Evolutionary conservation across 2,797 vertebrate genomes (phyloP).

Genomic region (Darevskia nairensis): DNA sequence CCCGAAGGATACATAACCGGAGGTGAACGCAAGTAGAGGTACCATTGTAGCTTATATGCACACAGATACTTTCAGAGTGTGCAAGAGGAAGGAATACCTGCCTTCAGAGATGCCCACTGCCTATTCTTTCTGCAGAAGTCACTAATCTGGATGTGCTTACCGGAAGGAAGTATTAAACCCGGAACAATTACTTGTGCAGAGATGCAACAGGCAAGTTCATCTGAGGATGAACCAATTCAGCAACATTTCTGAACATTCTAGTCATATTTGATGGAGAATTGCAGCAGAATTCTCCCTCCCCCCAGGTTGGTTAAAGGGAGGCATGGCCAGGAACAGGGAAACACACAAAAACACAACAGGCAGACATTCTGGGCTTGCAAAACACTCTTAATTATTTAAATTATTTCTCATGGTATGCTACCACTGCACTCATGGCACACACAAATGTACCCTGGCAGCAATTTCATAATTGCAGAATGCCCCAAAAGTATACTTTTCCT

Average conservation of each 20-base stretch:
- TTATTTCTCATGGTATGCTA: background rate
- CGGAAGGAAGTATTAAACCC: background rate
- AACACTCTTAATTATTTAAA: background rate
- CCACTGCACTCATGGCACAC: too few species aligned
- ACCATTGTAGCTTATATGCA: too few species aligned
- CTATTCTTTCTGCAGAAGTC: too few species aligned
- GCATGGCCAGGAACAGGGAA: background rate
- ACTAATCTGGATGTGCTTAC: too few species aligned
- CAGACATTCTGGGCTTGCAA: background rate
- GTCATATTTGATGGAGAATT: background rate
- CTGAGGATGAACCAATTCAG: background rate
- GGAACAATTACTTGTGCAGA: background rate
- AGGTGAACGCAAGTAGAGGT: too few species aligned
- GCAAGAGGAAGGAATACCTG: background rate
- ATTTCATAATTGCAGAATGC: background rate
- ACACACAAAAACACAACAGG: background rate
- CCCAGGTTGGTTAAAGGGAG: background rate
- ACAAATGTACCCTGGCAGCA: background rate
- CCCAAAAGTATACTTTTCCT: background rate
- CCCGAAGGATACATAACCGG: too few species aligned
- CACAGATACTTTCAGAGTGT: background rate
- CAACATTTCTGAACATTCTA: background rate
- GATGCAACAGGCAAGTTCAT: background rate
- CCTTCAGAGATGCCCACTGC: background rate
- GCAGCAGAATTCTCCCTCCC: background rate